phyloP scores from a whole-genome alignment of 2,888 invertebrate species.

The Perizoma affinitatum region DNA sequence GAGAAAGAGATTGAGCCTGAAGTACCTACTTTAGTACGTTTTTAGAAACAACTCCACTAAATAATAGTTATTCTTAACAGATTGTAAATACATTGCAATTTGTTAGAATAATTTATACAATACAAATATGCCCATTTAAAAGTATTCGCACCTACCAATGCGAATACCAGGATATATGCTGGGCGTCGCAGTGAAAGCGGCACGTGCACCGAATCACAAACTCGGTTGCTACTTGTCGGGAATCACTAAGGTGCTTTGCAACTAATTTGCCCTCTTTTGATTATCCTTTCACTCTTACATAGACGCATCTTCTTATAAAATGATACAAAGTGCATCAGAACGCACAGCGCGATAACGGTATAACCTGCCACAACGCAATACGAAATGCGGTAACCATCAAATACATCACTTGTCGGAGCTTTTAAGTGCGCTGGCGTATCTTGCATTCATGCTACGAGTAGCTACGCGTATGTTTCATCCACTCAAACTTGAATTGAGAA shows the following conservation, averaged over 20 bases:
- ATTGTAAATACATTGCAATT: no score
- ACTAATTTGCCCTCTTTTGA: constrained; percentile 70
- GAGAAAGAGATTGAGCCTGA: no score
- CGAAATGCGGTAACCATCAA: constrained; percentile 30
- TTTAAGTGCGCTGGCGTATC: constrained; percentile 11
- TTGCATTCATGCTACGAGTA: background rate
- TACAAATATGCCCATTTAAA: constrained; percentile 16
- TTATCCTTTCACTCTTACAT: constrained; percentile 74
- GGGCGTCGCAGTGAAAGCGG: constrained; percentile 72
- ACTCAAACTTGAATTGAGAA: no score
- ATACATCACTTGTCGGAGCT: constrained; percentile 17
- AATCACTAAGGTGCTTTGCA: constrained; percentile 72
- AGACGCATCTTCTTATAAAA: constrained; percentile 26
- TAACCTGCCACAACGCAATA: constrained; percentile 29
- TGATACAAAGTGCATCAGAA: constrained; percentile 28
- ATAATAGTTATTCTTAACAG: no score
- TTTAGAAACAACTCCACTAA: no score
- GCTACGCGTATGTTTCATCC: background rate
- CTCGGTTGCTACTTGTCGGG: constrained; percentile 66
- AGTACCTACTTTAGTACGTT: no score
- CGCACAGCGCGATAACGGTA: constrained; percentile 25
- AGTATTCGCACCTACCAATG: constrained; percentile 20
- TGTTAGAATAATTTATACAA: background rate
- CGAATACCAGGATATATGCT: constrained; percentile 65
- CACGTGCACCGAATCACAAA: constrained; percentile 71